Evolutionary conservation across 2,888 invertebrate species (phyloP).

Genomic region (Tridacna crocea): DNA sequence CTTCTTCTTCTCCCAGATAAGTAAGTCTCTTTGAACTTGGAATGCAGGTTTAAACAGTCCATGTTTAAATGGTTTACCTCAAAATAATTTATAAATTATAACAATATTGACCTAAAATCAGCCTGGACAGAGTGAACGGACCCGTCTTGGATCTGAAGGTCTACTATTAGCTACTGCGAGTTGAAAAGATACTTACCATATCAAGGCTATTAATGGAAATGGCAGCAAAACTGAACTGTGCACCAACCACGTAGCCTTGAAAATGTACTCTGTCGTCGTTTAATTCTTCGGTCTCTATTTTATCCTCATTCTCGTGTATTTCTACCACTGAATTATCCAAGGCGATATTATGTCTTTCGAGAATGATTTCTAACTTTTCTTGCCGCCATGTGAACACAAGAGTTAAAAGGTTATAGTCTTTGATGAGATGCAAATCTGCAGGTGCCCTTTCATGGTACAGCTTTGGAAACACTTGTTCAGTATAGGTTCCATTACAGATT

Average conservation of each 20-base stretch:
- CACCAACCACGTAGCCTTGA: constrained; percentile 85
- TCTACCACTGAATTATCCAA: constrained; percentile 51
- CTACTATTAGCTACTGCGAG: no score
- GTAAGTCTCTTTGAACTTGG: no score
- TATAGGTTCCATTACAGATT: constrained; percentile 8
- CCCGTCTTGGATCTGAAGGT: no score
- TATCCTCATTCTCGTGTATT: constrained; percentile 59
- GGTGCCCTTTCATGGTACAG: constrained; percentile 1
- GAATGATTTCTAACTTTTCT: constrained; percentile 19
- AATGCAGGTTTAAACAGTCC: no score
- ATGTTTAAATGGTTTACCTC: no score
- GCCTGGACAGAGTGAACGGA: no score
- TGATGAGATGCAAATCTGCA: neutral
- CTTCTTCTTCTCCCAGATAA: no score
- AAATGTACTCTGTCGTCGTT: constrained; percentile 85
- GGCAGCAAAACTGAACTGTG: constrained; percentile 84
- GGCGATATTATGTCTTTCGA: constrained; percentile 51
- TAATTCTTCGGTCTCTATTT: constrained; percentile 61
- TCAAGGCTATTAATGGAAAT: constrained; percentile 81
- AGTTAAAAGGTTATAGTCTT: neutral
- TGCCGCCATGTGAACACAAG: constrained; percentile 44
- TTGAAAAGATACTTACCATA: neutral
- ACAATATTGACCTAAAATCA: no score
- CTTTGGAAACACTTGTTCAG: constrained; percentile 11
- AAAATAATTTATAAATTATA: neutral